A percentile compares a stretch with the other conserved stretches of the same genome.
These are phyloP conservation scores for Zoroaster sp. DNA, from an alignment of 53 echinoderm and acorn worm genomes.

Conservation along the genomic window DNA sequence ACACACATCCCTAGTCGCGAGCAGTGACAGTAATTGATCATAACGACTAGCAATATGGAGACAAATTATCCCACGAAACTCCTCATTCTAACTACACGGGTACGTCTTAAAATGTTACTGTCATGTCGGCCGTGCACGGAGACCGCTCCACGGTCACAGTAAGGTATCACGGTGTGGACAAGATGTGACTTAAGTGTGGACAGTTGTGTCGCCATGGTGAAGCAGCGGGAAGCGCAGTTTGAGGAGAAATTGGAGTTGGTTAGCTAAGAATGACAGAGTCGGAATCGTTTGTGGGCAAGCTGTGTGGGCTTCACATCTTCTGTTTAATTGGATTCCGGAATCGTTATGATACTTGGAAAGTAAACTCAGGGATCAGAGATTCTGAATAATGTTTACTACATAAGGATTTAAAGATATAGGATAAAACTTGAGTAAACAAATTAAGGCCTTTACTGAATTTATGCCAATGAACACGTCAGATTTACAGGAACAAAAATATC, in stretches of 20 bases:
- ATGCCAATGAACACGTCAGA: too few relatives aligned
- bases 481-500: too few relatives aligned
- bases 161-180: constrained; percentile 30
- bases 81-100: not conserved
- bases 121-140: not conserved
- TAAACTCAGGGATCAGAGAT: not conserved
- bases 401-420: too few relatives aligned
- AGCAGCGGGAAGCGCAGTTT: not conserved
- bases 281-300: constrained; percentile 30
- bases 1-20: not conserved
- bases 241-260: not conserved
- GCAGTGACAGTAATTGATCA: not conserved
- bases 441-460: too few relatives aligned
- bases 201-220: constrained; percentile 42
- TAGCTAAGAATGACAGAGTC: not conserved
- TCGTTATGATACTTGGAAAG: constrained; percentile 22
- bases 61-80: constrained; percentile 4
- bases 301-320: constrained; percentile 50
- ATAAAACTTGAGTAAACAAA: too few relatives aligned
- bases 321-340: constrained; percentile 49
- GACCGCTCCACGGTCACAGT: not conserved
- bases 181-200: constrained; percentile 44
- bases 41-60: constrained; percentile 12
- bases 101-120: constrained; percentile 40
- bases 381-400: not conserved